Percentiles rank a stretch among this genome's conserved stretches.
Conservation (phyloP, 2,888 invertebrate species). For the Aspidapion aeneum region DNA sequence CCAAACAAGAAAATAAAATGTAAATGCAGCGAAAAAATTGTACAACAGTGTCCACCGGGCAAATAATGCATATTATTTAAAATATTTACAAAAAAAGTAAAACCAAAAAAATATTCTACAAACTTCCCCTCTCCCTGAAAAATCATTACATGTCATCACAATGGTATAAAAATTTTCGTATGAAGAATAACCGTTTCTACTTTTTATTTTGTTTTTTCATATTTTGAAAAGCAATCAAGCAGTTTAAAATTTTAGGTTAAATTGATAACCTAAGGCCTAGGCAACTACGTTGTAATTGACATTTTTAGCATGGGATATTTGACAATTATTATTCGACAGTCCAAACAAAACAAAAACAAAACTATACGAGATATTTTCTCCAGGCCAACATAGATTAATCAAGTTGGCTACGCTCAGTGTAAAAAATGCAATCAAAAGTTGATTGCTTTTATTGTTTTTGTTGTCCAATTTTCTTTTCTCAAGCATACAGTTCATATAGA, state of each 20-base stretch:
- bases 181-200: not conserved
- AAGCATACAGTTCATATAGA: too few species aligned
- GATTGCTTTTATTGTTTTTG: too few species aligned
- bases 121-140: too few species aligned
- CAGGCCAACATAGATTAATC: too few species aligned
- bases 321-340: not conserved
- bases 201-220: too few species aligned
- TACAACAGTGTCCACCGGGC: conserved; percentile 6
- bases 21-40: conserved; percentile 10
- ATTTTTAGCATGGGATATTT: not conserved
- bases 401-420: too few species aligned
- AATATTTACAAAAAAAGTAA: conserved; percentile 11
- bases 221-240: conserved; percentile 13
- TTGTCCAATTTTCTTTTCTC: too few species aligned
- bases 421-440: too few species aligned
- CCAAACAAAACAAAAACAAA: too few species aligned
- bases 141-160: not conserved
- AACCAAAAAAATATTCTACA: conserved; percentile 7
- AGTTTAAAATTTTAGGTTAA: conserved; percentile 5
- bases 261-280: not conserved
- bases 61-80: conserved; percentile 11
- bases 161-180: not conserved
- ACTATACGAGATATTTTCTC: too few species aligned
- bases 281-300: not conserved
- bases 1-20: conserved; percentile 14